Conservation (phyloP, 1,140 invertebrate species). For the Bombus huntii region DNA sequence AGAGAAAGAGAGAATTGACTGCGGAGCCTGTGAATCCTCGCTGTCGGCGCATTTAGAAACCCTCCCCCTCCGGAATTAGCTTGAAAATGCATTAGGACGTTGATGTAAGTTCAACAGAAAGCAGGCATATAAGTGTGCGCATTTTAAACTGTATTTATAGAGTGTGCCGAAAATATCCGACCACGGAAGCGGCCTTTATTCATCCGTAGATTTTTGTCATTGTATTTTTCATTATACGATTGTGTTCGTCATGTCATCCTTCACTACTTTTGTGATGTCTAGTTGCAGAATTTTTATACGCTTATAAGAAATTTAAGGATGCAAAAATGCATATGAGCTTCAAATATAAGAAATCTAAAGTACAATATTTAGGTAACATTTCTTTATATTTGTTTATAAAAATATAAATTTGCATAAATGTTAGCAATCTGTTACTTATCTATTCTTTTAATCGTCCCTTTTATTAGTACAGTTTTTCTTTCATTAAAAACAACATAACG, state of each 20-base stretch:
- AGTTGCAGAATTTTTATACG: too few species aligned
- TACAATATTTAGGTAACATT: neutral
- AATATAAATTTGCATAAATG: neutral
- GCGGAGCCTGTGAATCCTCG: slow-evolving; percentile 49
- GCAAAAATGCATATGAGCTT: neutral
- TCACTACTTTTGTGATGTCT: neutral
- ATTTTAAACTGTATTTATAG: slow-evolving; percentile 34
- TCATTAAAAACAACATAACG: too few species aligned
- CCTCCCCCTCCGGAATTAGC: slow-evolving; percentile 55
- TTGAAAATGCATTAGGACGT: slow-evolving; percentile 57
- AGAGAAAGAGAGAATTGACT: slow-evolving; percentile 58
- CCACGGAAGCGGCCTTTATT: neutral
- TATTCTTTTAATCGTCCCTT: neutral
- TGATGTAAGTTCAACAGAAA: slow-evolving; percentile 58
- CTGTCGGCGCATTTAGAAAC: slow-evolving; percentile 65
- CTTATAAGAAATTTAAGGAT: neutral
- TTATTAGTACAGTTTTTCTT: neutral
- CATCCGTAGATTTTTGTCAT: neutral
- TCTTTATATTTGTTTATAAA: neutral
- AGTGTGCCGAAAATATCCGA: slow-evolving; percentile 37
- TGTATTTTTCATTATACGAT: neutral
- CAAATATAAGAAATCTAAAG: neutral
- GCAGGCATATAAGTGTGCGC: slow-evolving; percentile 58
- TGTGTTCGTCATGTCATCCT: too few species aligned
- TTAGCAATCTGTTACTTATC: neutral